A percentile compares a stretch with the other conserved stretches of the same genome.
Conservation (phyloP, 2,797 vertebrate species). For the Myoxocephalus aenaeus region DNA sequence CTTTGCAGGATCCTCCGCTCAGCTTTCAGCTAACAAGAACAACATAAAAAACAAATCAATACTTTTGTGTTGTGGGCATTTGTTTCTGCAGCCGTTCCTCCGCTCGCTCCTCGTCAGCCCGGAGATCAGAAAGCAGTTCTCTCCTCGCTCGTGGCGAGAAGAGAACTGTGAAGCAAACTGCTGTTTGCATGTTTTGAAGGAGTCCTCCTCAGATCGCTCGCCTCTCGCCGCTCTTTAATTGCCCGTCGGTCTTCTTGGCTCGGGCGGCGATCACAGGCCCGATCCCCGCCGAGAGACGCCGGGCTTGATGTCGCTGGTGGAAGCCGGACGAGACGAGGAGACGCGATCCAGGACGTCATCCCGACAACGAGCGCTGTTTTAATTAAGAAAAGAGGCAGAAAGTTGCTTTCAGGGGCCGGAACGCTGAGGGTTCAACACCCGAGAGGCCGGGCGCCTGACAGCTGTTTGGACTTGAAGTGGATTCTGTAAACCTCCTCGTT, state of each 20-base stretch:
- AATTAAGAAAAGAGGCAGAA: conserved; percentile 44
- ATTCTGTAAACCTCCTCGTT: conserved; percentile 57
- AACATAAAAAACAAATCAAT: conserved; percentile 82
- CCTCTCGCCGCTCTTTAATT: conserved; percentile 73
- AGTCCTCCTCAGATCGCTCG: conserved; percentile 66
- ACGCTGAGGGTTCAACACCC: conserved; percentile 51
- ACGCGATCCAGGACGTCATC: conserved; percentile 58
- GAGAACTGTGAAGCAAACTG: conserved; percentile 70
- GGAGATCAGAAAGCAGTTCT: conserved; percentile 64
- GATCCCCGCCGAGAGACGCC: conserved; percentile 62
- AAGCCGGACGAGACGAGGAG: conserved; percentile 61
- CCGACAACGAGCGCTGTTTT: too few species aligned
- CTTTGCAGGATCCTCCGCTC: conserved; percentile 64
- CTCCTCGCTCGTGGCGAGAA: conserved; percentile 65
- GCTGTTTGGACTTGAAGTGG: conserved; percentile 63
- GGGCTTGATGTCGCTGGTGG: conserved; percentile 63
- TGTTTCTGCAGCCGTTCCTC: conserved; percentile 72
- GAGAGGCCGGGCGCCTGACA: conserved; percentile 58
- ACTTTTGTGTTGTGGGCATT: conserved; percentile 75
- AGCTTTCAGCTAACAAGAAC: conserved; percentile 75
- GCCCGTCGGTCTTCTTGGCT: conserved; percentile 71
- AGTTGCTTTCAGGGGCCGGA: conserved; percentile 39
- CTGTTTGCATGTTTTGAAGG: conserved; percentile 73
- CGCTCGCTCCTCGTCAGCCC: conserved; percentile 57
- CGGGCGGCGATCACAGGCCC: conserved; percentile 63